These are phyloP conservation scores for Corythornis madagascariensis DNA, from an alignment of 2,113 vertebrate genomes.

Conservation along the genomic window DNA sequence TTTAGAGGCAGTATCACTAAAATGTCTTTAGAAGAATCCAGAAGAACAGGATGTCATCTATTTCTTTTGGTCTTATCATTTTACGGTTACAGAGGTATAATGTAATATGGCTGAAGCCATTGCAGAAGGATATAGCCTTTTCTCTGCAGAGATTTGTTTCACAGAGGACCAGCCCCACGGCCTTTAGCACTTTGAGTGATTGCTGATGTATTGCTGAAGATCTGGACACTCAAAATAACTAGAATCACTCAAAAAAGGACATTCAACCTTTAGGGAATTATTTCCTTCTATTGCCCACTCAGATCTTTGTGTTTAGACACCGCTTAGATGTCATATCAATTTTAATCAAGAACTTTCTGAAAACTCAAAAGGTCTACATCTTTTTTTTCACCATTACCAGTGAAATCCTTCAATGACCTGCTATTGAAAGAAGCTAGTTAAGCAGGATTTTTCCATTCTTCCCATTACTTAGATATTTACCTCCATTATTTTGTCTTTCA, in stretches of 20 bases:
- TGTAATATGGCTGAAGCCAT: not conserved
- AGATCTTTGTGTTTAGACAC: constrained; percentile 28
- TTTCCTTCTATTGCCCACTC: not conserved
- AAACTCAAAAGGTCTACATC: constrained; percentile 8
- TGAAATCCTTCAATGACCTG: constrained; percentile 17
- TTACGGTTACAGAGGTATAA: not conserved
- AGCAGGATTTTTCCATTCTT: constrained; percentile 44
- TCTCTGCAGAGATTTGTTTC: not conserved
- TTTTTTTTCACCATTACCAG: not conserved
- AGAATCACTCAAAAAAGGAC: not conserved
- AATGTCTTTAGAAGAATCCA: not conserved
- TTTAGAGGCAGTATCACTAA: not conserved
- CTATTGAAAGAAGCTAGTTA: not conserved
- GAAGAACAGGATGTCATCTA: not conserved
- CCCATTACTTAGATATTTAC: constrained; percentile 2
- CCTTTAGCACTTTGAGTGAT: not conserved
- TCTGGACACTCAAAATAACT: not conserved
- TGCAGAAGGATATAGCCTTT: not conserved
- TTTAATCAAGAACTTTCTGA: constrained; percentile 35
- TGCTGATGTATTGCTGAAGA: not conserved
- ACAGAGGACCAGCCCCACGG: not conserved
- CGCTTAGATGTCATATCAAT: not conserved
- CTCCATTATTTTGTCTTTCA: constrained; percentile 15
- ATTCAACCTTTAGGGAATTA: not conserved
- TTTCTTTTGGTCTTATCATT: not conserved